Evolutionary conservation across 2,888 invertebrate genomes (phyloP).

Genomic region (Rhodophaea formosa): DNA sequence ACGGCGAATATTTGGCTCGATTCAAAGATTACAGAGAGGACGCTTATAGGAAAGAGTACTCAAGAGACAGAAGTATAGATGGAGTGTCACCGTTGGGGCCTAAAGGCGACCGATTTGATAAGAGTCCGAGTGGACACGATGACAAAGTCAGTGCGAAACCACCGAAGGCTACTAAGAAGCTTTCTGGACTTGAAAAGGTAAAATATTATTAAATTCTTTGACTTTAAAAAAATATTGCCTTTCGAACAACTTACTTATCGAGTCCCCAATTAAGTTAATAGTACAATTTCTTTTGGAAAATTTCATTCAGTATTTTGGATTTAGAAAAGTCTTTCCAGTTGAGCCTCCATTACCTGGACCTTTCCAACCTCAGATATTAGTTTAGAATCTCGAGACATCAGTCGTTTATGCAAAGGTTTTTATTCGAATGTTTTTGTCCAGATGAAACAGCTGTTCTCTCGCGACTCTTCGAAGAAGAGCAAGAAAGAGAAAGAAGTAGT

Average conservation of each 20-base stretch:
- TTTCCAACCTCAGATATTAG: too few relatives aligned
- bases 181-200: slow-evolving; percentile 87
- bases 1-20: slow-evolving; percentile 64
- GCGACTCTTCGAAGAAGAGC: slow-evolving; percentile 85
- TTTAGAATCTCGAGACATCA: too few relatives aligned
- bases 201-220: slow-evolving; percentile 30
- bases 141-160: slow-evolving; percentile 79
- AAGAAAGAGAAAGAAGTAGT: slow-evolving; percentile 82
- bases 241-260: too few relatives aligned
- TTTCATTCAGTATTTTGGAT: too few relatives aligned
- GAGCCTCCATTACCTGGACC: too few relatives aligned
- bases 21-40: slow-evolving; percentile 61
- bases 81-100: slow-evolving; percentile 85
- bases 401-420: too few relatives aligned
- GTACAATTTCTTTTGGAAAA: too few relatives aligned
- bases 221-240: too few relatives aligned
- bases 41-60: slow-evolving; percentile 62
- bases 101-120: slow-evolving; percentile 82
- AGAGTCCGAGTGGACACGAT: slow-evolving; percentile 71
- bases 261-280: too few relatives aligned
- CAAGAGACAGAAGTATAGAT: slow-evolving; percentile 81
- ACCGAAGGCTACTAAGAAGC: slow-evolving; percentile 84
- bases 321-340: too few relatives aligned
- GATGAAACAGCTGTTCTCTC: slow-evolving; percentile 88
- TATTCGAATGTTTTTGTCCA: slow-evolving; percentile 46